phyloP scores from a whole-genome alignment of 2,113 vertebrate genomes.

The Notiomystis cincta region DNA sequence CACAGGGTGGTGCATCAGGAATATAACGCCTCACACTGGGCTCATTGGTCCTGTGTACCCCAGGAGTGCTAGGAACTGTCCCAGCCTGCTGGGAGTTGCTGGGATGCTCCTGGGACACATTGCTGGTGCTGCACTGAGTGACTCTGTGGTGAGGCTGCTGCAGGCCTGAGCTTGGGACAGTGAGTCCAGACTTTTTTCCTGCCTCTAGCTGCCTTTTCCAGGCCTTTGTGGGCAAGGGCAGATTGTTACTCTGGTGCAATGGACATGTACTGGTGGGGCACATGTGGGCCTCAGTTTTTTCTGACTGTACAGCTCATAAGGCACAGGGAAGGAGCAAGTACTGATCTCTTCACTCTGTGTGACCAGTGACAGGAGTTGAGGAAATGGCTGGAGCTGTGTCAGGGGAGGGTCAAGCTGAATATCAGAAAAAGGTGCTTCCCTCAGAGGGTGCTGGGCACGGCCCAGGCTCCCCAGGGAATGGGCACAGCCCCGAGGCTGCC shows the following conservation, averaged over 20 bases:
- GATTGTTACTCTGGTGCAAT: background rate
- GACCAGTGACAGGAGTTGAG: background rate
- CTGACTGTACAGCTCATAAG: background rate
- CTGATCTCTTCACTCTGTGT: background rate
- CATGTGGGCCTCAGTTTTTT: background rate
- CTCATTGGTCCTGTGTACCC: accelerated
- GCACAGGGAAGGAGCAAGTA: background rate
- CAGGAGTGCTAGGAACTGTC: background rate
- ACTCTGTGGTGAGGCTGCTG: background rate
- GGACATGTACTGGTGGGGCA: accelerated
- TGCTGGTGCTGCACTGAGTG: background rate
- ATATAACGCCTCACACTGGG: accelerated
- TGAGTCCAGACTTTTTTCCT: background rate
- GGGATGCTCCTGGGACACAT: background rate
- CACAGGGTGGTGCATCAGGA: background rate
- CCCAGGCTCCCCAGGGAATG: background rate
- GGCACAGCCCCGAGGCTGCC: background rate
- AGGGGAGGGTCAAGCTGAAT: background rate
- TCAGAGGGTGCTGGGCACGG: background rate
- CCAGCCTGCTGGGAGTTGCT: background rate
- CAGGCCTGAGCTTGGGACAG: background rate
- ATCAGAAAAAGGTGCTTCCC: background rate
- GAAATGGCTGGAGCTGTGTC: background rate
- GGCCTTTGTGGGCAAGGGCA: background rate
- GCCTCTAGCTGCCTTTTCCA: background rate